Evolutionary conservation across 2,888 invertebrate genomes (phyloP), one percentile per base, ranked within the genome.

Genomic region (Mesochorus sp.): DNA sequence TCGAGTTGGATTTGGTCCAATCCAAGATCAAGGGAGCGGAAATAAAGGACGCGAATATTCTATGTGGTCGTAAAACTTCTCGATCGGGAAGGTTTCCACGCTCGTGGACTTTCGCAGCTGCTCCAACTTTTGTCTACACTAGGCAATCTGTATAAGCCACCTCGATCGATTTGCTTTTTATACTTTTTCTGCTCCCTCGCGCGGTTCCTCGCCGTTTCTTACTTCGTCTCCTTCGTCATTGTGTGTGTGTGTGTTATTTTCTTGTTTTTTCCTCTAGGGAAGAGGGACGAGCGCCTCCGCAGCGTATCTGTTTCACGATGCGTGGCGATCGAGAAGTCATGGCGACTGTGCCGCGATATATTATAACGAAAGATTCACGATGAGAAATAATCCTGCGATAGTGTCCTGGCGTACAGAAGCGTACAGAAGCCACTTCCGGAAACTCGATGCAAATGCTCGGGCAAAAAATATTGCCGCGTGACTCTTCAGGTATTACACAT

Each of bases 351-450:
- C 47, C 5, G 31, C 17, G 14, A 3, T 37, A 51, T 72, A 51
- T 79, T 80, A 79, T 78, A 80, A 80, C 80, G 73, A 68, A 82
- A 81, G 81, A 84, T 84, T 82, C 76, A 81, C 61, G 76, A 80
- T 80, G 82, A 79, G 79, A 83, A 83, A 55, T 37, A 26, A 34
- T 64, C 21, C 55, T 44, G 28, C 17, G 42, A 31, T 44, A 26
- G 17, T 74, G 10, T 26, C 17, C n/a, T n/a, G n/a, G n/a, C n/a
- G n/a, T n/a, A n/a, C n/a, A n/a, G n/a, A n/a, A n/a, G 17, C 6
- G 49, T 1, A 39, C 8, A 44, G 49, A 49, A 47, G 59, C 39
- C 47, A 51, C 76, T 61, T 76, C 77, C 80, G 77, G 80, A 74
- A 82, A 79, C 59, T 26, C 3, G 34, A n/a, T 66, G 59, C 55